A percentile compares a stretch with the other conserved stretches of the same genome.
Conservation (phyloP, 1,140 invertebrate genomes). For the Leptopilina clavipes region DNA sequence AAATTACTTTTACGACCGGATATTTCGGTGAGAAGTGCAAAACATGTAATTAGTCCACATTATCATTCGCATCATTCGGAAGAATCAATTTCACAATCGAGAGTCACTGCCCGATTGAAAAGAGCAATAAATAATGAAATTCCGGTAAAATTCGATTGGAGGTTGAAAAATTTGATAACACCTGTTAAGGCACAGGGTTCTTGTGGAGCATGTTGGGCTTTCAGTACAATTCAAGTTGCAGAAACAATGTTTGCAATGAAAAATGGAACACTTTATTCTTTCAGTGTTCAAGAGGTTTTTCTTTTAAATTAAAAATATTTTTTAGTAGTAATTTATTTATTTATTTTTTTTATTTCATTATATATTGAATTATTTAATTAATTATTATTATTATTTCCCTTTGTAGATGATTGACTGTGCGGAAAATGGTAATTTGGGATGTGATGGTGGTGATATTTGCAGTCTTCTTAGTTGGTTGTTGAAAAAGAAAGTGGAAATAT, state of each 20-base stretch:
- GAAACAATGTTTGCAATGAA: conserved; percentile 86
- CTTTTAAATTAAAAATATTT: conserved; percentile 4
- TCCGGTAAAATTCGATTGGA: conserved; percentile 75
- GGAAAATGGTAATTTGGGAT: conserved; percentile 82
- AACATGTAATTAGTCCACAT: conserved; percentile 58
- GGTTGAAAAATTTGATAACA: conserved; percentile 81
- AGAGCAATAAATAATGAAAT: conserved; percentile 48
- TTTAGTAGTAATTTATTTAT: not conserved
- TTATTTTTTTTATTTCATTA: not conserved
- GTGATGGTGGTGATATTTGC: conserved; percentile 88
- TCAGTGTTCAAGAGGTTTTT: conserved; percentile 85
- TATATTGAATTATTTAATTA: not conserved
- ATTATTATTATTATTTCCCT: too few species aligned
- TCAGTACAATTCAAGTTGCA: conserved; percentile 84
- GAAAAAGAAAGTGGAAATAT: conserved; percentile 77
- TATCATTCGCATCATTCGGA: conserved; percentile 51
- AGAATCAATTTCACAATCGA: conserved; percentile 4
- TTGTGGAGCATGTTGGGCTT: conserved; percentile 93
- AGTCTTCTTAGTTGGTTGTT: conserved; percentile 83
- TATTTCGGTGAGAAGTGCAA: conserved; percentile 55
- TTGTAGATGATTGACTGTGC: conserved; percentile 88
- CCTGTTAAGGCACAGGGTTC: conserved; percentile 83
- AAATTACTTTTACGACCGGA: conserved; percentile 72
- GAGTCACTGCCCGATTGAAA: conserved; percentile 45
- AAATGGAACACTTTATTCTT: conserved; percentile 76